Evolutionary conservation across 2,888 invertebrate genomes (phyloP), one percentile per base, ranked within the genome.

Genomic region (Latrodectus elegans): DNA sequence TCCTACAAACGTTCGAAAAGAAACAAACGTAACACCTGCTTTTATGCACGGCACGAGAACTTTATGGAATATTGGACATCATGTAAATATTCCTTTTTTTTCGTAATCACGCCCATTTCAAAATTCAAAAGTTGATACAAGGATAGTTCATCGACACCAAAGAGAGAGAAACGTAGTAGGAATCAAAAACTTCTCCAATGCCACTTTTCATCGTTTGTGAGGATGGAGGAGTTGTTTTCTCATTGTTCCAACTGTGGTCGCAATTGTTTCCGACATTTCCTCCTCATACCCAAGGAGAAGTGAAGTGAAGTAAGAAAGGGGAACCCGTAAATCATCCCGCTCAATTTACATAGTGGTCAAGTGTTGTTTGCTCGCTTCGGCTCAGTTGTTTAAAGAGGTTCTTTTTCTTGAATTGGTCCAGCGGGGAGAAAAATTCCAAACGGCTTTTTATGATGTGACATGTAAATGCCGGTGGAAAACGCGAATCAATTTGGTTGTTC

Each of bases 291-390:
- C 60, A n/a, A 60, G 10, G n/a, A 12, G 60, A n/a, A 60, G 60
- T 60, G 60, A 60, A 55, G n/a, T 15, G 60, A 60, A 60, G n/a
- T 60, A n/a, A 38, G 38, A 38, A 38, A 6, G 38, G 38, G 38
- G 38, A 38, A n/a, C 60, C n/a, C 12, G 60, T 60, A 60, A 60
- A 60, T 60, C 60, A 60, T 60, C 60, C 12, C 60, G 60, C 60
- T n/a, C 12, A 60, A 60, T 60, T 60, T 60, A 60, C 60, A 60
- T 60, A 60, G 60, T 60, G 60, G 60, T 60, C 60, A 60, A 60
- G 60, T 60, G 60, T 60, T 60, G n/a, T 60, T 60, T n/a, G 60
- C n/a, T 60, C 11, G 60, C 12, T 60, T 9, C 60, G 60, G 60
- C n/a, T 60, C 14, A n/a, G 14, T 60, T 10, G n/a, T 60, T 60